Conservation (phyloP, 1,140 invertebrate species). For the Mamestra configurata region DNA sequence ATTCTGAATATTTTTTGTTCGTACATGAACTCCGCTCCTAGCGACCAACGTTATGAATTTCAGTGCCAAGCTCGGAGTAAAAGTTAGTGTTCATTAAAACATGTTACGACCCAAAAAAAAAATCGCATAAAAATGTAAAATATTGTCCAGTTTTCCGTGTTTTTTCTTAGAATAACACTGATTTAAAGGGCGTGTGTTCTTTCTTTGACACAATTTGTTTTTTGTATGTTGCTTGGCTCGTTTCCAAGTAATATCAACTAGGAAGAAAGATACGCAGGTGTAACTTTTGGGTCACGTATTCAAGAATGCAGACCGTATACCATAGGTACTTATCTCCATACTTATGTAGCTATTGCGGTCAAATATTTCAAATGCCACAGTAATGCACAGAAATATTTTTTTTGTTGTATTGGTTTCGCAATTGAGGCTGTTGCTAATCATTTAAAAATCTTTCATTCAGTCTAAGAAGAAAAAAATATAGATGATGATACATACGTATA, state of each 20-base stretch:
- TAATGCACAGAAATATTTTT: no score
- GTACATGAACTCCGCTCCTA: not conserved
- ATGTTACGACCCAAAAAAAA: not conserved
- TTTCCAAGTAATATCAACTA: slow-evolving; percentile 34
- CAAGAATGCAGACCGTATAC: slow-evolving; percentile 1
- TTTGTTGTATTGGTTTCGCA: no score
- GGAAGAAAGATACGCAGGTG: not conserved
- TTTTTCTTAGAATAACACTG: slow-evolving; percentile 22
- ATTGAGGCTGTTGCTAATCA: no score
- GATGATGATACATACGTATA: no score
- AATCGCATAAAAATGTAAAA: not conserved
- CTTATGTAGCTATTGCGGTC: not conserved
- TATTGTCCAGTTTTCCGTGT: not conserved
- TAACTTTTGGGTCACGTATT: slow-evolving; percentile 26
- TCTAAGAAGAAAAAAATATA: no score
- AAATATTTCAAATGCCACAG: no score
- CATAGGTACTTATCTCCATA: no score
- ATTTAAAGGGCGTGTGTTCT: slow-evolving; percentile 13
- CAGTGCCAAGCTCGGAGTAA: not conserved
- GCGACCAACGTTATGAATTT: not conserved
- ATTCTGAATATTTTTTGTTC: slow-evolving; percentile 15
- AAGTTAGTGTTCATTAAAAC: not conserved
- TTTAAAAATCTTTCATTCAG: no score
- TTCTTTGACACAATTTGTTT: slow-evolving; percentile 25
- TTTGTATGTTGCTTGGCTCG: slow-evolving; percentile 11